Evolutionary conservation across 1,140 invertebrate species (phyloP), one percentile per base, ranked within the genome.

Genomic region (Hetaerina americana): DNA sequence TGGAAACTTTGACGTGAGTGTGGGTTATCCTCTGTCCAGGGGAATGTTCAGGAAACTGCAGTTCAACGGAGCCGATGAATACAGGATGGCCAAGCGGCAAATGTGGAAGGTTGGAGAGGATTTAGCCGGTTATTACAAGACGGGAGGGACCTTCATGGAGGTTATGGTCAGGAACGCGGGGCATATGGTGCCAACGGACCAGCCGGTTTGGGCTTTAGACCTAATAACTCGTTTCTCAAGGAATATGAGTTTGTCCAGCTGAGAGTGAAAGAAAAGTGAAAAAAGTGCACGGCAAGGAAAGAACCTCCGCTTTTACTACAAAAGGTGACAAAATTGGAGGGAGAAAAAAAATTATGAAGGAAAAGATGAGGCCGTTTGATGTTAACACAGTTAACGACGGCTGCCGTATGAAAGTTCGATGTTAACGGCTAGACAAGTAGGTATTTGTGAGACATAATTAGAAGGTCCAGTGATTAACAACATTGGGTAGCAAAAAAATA

Each of bases 181-280:
- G 3, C 85, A 86, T 74, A 83, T 85, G 70, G 75, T 85, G 27
- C 85, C 85, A 0, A 78, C 81, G 73, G 85, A 86, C 75, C 82
- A 85, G 76, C 85, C 85, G 12, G 78, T 76, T 66, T 77, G 78
- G 73, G 80, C 80, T 12, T 84, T 79, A 68, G 83, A 85, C 73
- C 79, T 87, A 77, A 84, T 87, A 74, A 80, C 80, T 73, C 77
- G 82, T 73, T 86, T 87, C 77, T 80, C 85, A 8, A 40, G 72
- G 8, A 71, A 76, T 3, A 76, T 74, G 26, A 26, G 49, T 66
- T 75, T 73, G 68, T 73, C 67, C n/a, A n/a, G n/a, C n/a, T n/a
- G n/a, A n/a, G n/a, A n/a, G n/a, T n/a, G n/a, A n/a, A n/a, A n/a
- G n/a, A n/a, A n/a, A n/a, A n/a, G n/a, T n/a, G n/a, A n/a, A n/a